Base-by-base conservation (phyloP, 2,888 invertebrate genomes). In the Siphlonurus alternatus region DNA sequence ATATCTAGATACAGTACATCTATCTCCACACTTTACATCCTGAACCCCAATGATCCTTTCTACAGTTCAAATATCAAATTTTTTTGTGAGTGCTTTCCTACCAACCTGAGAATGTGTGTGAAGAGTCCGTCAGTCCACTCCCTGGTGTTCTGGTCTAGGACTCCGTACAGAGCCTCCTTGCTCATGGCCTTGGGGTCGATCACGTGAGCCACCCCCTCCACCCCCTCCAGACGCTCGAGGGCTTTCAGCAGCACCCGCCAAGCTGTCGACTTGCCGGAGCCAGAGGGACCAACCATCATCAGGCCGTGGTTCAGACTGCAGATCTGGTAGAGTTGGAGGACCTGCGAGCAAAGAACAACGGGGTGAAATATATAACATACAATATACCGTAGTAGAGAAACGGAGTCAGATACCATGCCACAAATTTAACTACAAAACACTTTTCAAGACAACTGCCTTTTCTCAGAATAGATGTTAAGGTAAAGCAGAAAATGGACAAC, bases 51-150 rank as follows among this genome's bases (percentile, higher is more conserved):
- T n/a, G n/a, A n/a, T n/a, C n/a, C n/a, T n/a, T n/a, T n/a, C n/a
- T n/a, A n/a, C n/a, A n/a, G n/a, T n/a, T n/a, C n/a, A n/a, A n/a
- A n/a, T n/a, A n/a, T n/a, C n/a, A n/a, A n/a, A n/a, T n/a, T n/a
- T n/a, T n/a, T n/a, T n/a, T n/a, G n/a, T 10, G 38, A 38, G 3
- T n/a, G n/a, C 15, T 61, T 54, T 63, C 10, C 15, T 19, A 67
- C 59, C 66, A 73, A 84, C 85, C 93, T 84, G 66, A 99, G 82
- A 70, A 98, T 93, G 73, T 99, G 98, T 0, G 99, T 99, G 75
- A 99, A 99, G 15, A 99, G 83, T 73, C 99, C 99, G 75, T 99
- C 99, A 0, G 97, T 98, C 99, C 99, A 99, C 82, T 99, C 99
- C 61, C 99, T 83, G 0, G 99, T 99, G 76, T 99, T 99, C 15